Base-by-base conservation (phyloP, 2,113 vertebrate genomes). In the Eurystomus gularis region DNA sequence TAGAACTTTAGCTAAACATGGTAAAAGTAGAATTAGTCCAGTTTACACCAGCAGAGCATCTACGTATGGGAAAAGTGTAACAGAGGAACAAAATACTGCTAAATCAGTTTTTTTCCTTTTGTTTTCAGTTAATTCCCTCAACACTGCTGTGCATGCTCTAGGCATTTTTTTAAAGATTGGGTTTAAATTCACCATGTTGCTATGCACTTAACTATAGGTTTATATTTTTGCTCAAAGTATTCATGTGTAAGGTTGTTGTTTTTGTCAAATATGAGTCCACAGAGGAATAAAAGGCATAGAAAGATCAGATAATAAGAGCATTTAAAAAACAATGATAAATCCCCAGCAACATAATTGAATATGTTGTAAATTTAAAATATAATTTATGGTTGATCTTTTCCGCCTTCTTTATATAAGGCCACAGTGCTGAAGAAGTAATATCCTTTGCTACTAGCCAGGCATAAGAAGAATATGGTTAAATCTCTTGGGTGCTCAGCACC, bases 321-420 rank as follows among this genome's bases (percentile, higher is more conserved):
- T 84, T 96, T 93, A 87, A 57, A 79, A 95, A 91, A 86, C 52
- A 92, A 94, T 65, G 24, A 73, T 57, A 95, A 94, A 91, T 91
- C 48, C 66, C 57, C 39, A 76, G 48, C 57, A 96, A 61, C 8
- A 65, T 72, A 84, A 96, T 79, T 86, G 23, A 93, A 69, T 79
- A 61, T 61, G 11, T 39, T 75, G 52, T 46, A 84, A 46, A 65
- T 78, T 87, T 82, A 2, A 87, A 81, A 76, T 69, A 33, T 28
- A 78, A 86, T 88, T 84, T 82, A 46, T 52, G 17, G 23, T 86
- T 65, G 26, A 79, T 66, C 13, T 16, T 91, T 86, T 86, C 23
- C 17, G 94, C 29, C 35, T 86, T 84, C 17, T 78, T 35, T 88
- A 2, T 15, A 44, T 24, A 86, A 91, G 7, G 9, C 23, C 11